Evolutionary conservation across 2,797 vertebrate genomes (phyloP), one percentile per base, ranked within the genome.

Genomic region (Danio tinwini): DNA sequence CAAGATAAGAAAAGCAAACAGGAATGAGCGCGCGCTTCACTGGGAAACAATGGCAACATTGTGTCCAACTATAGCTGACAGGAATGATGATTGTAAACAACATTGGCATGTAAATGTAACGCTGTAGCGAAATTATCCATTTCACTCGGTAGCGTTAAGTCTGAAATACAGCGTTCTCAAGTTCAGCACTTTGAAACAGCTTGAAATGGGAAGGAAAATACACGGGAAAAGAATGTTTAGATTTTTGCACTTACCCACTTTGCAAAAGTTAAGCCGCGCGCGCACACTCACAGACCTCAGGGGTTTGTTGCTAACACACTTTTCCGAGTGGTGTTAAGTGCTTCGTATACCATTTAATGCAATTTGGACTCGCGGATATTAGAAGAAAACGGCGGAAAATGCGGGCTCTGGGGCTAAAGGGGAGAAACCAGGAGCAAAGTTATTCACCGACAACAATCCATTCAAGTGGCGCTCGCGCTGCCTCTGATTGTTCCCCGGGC

Each of bases 171-270:
- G 49, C 19, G 17, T 39, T 21, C 16, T 49, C 5, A 16, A 12
- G 7, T 13, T n/a, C 16, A 7, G 39, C 6, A 5, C 73, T 14
- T 4, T 19, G 45, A 39, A 78, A 68, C 19, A 21, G 37, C 16
- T 14, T 39, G 40, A 39, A 29, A 62, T 12, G 53, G 14, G 7
- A 61, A 37, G 21, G 17, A 78, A 50, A 29, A 42, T 61, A 65
- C 19, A 75, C 37, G 64, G 69, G 74, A 61, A 39, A 74, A 68
- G 69, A 74, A 59, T 64, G 73, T 69, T 73, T 44, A 75, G 59
- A 64, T 42, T 65, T 64, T 17, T 47, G 81, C 83, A 86, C 85
- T 86, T 81, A 86, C 85, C 85, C 81, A 78, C 81, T 83, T 83
- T 55, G 63, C 67, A 52, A 82, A 82, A 86, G 81, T 82, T 83